Conservation (phyloP, 2,797 vertebrate genomes). For the Dermochelys coriacea region DNA sequence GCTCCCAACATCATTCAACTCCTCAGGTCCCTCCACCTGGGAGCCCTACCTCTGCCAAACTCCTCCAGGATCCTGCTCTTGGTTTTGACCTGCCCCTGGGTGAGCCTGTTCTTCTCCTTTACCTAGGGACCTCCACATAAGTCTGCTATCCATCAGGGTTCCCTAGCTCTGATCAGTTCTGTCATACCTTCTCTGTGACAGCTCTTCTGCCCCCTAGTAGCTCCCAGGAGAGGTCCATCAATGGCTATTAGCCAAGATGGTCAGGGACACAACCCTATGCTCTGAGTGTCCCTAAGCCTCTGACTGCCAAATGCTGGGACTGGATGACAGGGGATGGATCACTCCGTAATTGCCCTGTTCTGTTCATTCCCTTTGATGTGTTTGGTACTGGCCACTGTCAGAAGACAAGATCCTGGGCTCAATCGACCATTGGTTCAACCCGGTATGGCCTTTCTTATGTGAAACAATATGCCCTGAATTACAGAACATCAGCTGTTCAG, state of each 20-base stretch:
- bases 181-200: not conserved
- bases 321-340: not conserved
- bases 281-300: not conserved
- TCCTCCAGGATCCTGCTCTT: not conserved
- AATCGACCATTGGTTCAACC: not conserved
- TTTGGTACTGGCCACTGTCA: not conserved
- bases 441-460: not conserved
- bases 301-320: not conserved
- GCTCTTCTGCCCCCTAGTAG: not conserved
- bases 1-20: not conserved
- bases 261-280: not conserved
- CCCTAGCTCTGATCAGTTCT: not conserved
- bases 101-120: not conserved
- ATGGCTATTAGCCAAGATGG: not conserved
- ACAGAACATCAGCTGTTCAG: conserved; percentile 56
- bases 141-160: not conserved
- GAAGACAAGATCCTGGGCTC: not conserved
- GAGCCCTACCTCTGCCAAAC: not conserved
- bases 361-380: not conserved
- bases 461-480: conserved; percentile 43
- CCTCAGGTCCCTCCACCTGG: not conserved
- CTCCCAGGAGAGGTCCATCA: not conserved
- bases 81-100: not conserved
- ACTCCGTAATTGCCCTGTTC: not conserved
- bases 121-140: not conserved